Percentiles rank a stretch among this genome's conserved stretches.
Evolutionary conservation across 1,140 invertebrate species (phyloP).

Genomic region (Gryon sp.): DNA sequence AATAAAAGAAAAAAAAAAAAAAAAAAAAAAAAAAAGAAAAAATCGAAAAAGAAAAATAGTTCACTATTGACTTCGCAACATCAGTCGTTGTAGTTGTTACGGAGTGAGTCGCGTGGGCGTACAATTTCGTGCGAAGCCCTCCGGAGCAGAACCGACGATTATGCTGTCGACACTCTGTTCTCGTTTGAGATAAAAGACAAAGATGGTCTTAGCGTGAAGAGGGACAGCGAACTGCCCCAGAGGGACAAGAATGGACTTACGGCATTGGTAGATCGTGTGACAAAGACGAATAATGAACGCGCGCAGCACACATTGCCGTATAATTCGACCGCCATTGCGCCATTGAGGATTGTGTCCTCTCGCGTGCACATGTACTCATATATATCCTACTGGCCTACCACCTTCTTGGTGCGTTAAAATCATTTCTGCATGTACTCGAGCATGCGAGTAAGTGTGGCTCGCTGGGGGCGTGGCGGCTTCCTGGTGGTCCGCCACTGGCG

Average conservation of each 20-base stretch:
- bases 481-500: constrained; percentile 77
- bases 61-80: constrained; percentile 25
- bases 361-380: constrained; percentile 53
- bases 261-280: not conserved
- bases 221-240: constrained; percentile 17
- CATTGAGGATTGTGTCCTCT: constrained; percentile 62
- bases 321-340: constrained; percentile 66
- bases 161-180: constrained; percentile 74
- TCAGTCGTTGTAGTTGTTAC: constrained; percentile 20
- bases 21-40: too few relatives aligned
- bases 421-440: constrained; percentile 66
- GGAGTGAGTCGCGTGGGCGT: constrained; percentile 65
- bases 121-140: constrained; percentile 65
- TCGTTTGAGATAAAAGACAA: constrained; percentile 49
- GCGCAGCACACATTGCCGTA: constrained; percentile 56
- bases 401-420: constrained; percentile 68
- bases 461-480: constrained; percentile 75
- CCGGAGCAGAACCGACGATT: constrained; percentile 70
- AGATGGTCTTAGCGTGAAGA: constrained; percentile 4
- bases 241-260: constrained; percentile 4
- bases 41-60: too few relatives aligned
- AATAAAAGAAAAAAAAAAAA: too few relatives aligned
- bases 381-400: constrained; percentile 56
- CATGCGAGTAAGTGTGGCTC: constrained; percentile 62
- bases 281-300: constrained; percentile 13